Conservation (phyloP, 2,888 invertebrate species). For the Neoitamus cyanurus region DNA sequence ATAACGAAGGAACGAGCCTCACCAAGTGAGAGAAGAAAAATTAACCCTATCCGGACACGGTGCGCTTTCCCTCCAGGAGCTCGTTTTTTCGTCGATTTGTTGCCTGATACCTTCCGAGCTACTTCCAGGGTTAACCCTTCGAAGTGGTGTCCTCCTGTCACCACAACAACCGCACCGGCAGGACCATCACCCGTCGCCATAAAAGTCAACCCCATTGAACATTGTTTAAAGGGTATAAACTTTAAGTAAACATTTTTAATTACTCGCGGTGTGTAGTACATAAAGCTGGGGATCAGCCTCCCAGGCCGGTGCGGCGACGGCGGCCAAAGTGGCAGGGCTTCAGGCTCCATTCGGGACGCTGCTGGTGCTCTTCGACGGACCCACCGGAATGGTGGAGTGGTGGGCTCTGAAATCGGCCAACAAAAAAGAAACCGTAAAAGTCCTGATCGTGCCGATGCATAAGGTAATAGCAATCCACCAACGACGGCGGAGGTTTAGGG, state of each 20-base stretch:
- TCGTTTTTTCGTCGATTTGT: slow-evolving; percentile 44
- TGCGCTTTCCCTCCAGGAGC: not conserved
- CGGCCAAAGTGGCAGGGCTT: not conserved
- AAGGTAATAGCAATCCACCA: slow-evolving; percentile 47
- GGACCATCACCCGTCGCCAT: slow-evolving; percentile 34
- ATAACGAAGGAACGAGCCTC: not conserved
- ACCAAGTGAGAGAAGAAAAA: slow-evolving; percentile 48
- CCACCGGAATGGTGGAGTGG: not conserved
- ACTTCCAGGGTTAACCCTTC: slow-evolving; percentile 14
- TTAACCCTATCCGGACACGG: slow-evolving; percentile 49
- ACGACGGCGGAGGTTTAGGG: not conserved
- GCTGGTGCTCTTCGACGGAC: not conserved
- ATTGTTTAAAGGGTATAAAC: slow-evolving; percentile 54
- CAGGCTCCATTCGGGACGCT: not conserved
- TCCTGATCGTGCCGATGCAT: slow-evolving; percentile 54
- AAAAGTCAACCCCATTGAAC: slow-evolving; percentile 49
- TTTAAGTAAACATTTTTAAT: slow-evolving; percentile 57
- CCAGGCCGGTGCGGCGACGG: not conserved
- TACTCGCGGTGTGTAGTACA: slow-evolving; percentile 53
- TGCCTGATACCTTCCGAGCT: slow-evolving; percentile 35
- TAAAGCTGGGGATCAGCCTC: slow-evolving; percentile 34
- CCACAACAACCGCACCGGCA: slow-evolving; percentile 36
- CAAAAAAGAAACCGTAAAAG: slow-evolving; percentile 43
- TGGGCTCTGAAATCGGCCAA: slow-evolving; percentile 26
- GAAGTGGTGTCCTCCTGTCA: slow-evolving; percentile 30